Evolutionary conservation across 2,113 vertebrate species (phyloP), one percentile per base, ranked within the genome.

Genomic region (Anas platyrhynchos): DNA sequence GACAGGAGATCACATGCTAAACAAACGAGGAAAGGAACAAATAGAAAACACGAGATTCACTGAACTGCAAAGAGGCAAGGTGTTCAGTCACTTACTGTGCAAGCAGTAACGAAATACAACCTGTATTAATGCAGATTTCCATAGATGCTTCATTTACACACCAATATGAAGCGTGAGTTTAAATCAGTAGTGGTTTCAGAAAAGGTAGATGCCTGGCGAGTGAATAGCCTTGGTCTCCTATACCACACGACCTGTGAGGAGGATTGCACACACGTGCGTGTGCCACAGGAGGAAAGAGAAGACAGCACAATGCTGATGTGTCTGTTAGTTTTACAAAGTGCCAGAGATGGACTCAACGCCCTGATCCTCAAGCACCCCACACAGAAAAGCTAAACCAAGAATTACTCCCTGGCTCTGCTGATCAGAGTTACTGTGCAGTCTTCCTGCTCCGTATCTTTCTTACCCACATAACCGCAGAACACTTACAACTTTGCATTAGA

Each of bases 241-340:
- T 4, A 32, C 21, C 43, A 10, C 13, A 25, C 82, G 34, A 6
- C 58, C n/a, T 31, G 20, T 13, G 66, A 85, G 29, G 29, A 77
- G 55, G 52, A 68, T 0, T 55, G n/a, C 4, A 14, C 16, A 61
- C n/a, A 0, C 1, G 11, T 25, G 48, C 23, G 18, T 1, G 27
- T 59, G 41, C 44, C 41, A 9, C 48, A 13, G 20, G n/a, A 83
- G 46, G 21, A 82, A 93, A 87, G n/a, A 4, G 31, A 77, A 87
- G 18, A 29, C 21, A 44, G 0, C 29, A 22, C 55, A 73, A 21
- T 5, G 21, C 23, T 50, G 26, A 27, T 27, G 71, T 69, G 29
- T n/a, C 61, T 2, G 0, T 43, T 14, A 65, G 31, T 43, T 92
- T 62, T 54, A 81, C 8, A 2, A 0, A 79, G 22, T 5, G 11